Conservation (phyloP, 53 echinoderm and acorn worm species). For the Paracentrotus lividus region DNA sequence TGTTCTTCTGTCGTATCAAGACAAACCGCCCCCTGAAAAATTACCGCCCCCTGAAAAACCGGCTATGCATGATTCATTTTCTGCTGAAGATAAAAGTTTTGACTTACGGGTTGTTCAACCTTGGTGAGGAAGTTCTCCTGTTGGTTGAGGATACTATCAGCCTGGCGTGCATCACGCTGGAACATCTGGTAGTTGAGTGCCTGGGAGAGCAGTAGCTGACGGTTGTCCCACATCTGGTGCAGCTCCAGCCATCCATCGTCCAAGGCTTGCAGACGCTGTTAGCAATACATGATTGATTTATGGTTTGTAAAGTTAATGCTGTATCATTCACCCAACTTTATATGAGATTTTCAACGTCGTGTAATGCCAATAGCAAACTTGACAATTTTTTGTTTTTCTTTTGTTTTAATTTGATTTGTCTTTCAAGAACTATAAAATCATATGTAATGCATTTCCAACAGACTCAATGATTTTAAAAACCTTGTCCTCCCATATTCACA, state of each 20-base stretch:
- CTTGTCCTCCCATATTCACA: background rate
- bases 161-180: constrained; percentile 96
- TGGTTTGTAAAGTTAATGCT: background rate
- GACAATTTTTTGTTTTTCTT: background rate
- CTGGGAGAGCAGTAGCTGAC: constrained; percentile 95
- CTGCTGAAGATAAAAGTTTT: background rate
- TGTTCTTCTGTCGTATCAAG: no score
- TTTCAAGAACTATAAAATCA: background rate
- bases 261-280: constrained; percentile 95
- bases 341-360: background rate
- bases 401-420: background rate
- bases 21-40: no score
- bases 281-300: constrained; percentile 3
- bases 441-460: background rate
- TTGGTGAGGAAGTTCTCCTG: constrained; percentile 99
- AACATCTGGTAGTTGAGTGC: constrained; percentile 99
- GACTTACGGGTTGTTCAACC: constrained; percentile 95
- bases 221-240: constrained; percentile 99
- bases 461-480: background rate
- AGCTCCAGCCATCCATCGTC: constrained; percentile 99
- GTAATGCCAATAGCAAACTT: background rate
- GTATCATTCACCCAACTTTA: background rate
- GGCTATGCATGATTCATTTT: background rate
- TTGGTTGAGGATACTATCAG: constrained; percentile 96
- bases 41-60: no score